phyloP scores from a whole-genome alignment of 2,888 invertebrate genomes.

The Cantharis flavilabris region DNA sequence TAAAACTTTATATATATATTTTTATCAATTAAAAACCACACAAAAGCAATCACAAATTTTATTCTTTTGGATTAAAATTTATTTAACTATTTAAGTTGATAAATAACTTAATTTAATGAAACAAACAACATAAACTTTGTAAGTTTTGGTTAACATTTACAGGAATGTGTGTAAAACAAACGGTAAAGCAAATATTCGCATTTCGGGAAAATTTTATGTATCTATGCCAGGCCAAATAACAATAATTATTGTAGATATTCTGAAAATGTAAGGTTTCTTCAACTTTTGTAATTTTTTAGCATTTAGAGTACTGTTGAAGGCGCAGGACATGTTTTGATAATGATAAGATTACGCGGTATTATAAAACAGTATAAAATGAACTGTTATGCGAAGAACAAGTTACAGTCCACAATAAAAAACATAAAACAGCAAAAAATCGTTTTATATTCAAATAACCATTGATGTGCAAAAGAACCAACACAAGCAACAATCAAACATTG shows the following conservation, averaged over 20 bases:
- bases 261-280: neutral
- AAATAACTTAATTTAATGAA: neutral
- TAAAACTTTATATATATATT: neutral
- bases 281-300: neutral
- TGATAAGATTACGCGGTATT: no score
- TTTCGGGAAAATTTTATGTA: neutral
- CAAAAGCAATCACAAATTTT: neutral
- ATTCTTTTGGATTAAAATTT: neutral
- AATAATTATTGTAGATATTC: neutral
- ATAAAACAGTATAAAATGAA: no score
- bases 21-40: neutral
- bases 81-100: no score
- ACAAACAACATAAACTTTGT: neutral
- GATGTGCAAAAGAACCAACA: no score
- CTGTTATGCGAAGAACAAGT: no score
- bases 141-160: neutral
- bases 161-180: neutral
- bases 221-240: neutral
- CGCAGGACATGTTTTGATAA: no score
- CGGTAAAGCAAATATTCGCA: neutral
- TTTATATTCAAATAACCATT: no score
- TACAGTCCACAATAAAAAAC: no score
- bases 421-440: no score
- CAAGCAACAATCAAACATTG: no score
- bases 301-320: no score